Conservation (phyloP, 1,140 invertebrate genomes). For the Harpegnathos saltator region DNA sequence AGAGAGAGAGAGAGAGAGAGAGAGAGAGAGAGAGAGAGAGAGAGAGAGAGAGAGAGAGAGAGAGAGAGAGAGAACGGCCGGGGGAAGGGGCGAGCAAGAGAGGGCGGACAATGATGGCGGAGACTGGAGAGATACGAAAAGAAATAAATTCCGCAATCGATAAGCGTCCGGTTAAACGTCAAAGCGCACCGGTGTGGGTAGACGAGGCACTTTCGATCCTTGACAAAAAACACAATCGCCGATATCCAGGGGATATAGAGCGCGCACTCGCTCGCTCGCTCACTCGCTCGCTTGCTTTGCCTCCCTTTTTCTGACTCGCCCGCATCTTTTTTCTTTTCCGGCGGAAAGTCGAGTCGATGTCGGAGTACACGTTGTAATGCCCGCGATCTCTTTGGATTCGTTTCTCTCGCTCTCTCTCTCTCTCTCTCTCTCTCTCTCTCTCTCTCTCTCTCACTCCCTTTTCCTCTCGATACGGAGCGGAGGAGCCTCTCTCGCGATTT, state of each 20-base stretch:
- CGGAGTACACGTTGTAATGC: conserved; percentile 64
- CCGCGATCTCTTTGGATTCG: conserved; percentile 42
- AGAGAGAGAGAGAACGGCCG: conserved; percentile 44
- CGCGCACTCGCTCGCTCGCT: too few relatives aligned
- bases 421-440: neutral
- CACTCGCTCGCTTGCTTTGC: too few relatives aligned
- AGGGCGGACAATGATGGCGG: conserved; percentile 56
- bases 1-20: conserved; percentile 18
- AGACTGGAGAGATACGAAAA: conserved; percentile 71
- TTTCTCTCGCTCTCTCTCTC: conserved; percentile 10
- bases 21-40: conserved; percentile 15
- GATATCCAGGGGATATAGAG: conserved; percentile 61
- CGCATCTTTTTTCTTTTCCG: conserved; percentile 44
- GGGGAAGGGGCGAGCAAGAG: conserved; percentile 16
- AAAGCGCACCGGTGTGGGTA: conserved; percentile 63
- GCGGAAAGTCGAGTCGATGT: conserved; percentile 36
- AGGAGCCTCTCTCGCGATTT: conserved; percentile 11
- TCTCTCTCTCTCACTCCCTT: neutral
- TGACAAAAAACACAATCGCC: conserved; percentile 73
- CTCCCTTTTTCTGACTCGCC: conserved; percentile 35
- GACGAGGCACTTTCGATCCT: conserved; percentile 68
- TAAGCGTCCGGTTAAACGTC: conserved; percentile 74
- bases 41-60: neutral
- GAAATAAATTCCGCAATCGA: conserved; percentile 78
- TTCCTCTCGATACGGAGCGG: neutral